Percentiles rank a stretch among this genome's conserved stretches.
These are phyloP conservation scores for Halichoerus grypus DNA, from an alignment of 2,113 vertebrate species.

Conservation along the genomic window DNA sequence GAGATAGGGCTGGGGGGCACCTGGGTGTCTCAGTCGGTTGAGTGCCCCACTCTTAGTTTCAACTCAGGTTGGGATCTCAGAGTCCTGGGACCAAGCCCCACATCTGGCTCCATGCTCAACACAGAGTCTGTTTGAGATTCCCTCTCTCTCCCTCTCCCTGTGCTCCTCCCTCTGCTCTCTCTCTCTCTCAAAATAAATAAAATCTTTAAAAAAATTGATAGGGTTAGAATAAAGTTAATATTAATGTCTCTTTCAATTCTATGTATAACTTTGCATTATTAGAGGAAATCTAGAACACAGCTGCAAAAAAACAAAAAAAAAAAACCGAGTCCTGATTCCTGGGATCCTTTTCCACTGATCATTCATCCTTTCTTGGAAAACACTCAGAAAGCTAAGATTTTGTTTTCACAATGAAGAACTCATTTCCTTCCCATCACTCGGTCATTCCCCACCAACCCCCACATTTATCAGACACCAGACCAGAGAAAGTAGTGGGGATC, in stretches of 20 bases:
- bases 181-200: not conserved
- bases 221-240: not conserved
- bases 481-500: not conserved
- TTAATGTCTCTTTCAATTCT: not conserved
- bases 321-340: not conserved
- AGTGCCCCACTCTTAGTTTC: not conserved
- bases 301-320: not conserved
- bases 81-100: not conserved
- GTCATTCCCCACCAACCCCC: not conserved
- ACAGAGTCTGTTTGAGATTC: not conserved
- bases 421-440: not conserved
- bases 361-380: not conserved
- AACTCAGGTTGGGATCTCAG: not conserved
- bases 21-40: not conserved
- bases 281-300: not conserved
- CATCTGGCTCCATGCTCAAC: not conserved
- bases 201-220: not conserved
- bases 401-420: not conserved
- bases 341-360: no score
- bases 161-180: not conserved
- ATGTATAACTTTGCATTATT: not conserved
- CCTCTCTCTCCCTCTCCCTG: no score
- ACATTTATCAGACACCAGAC: not conserved
- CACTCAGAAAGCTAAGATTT: not conserved
- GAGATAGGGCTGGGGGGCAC: not conserved